Conservation (phyloP, 2,888 invertebrate species). For the Chymomyza caudatula region DNA sequence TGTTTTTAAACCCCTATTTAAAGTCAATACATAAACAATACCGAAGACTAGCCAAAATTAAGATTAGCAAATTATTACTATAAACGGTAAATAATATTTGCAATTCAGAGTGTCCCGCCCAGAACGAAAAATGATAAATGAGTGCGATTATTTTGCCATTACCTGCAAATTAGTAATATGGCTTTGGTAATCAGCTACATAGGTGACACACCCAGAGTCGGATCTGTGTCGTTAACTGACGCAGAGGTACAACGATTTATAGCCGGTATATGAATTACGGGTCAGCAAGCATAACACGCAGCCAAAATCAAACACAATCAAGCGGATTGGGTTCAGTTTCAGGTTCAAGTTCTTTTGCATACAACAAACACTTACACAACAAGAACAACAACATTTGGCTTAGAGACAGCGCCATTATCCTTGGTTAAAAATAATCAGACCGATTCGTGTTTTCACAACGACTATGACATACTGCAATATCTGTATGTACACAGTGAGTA, state of each 20-base stretch:
- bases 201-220: constrained; percentile 35
- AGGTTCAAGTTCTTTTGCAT: constrained; percentile 42
- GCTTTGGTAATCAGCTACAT: constrained; percentile 58
- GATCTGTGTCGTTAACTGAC: constrained; percentile 28
- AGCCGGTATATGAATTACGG: constrained; percentile 61
- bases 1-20: background rate
- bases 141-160: constrained; percentile 66
- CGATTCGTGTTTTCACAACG: constrained; percentile 55
- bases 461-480: constrained; percentile 36
- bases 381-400: no score
- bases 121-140: constrained; percentile 67
- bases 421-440: constrained; percentile 67
- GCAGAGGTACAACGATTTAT: constrained; percentile 53
- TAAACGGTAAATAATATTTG: background rate
- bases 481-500: background rate
- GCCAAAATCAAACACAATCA: constrained; percentile 72
- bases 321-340: constrained; percentile 61
- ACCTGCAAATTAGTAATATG: constrained; percentile 63
- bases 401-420: no score
- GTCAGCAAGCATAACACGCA: constrained; percentile 41
- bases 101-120: background rate
- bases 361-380: background rate
- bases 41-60: background rate
- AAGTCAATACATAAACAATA: background rate
- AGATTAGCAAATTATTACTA: background rate